A percentile compares a stretch with the other conserved stretches of the same genome.
Conservation (phyloP, 1,140 invertebrate genomes). For the Drosophila pallidifrons region DNA sequence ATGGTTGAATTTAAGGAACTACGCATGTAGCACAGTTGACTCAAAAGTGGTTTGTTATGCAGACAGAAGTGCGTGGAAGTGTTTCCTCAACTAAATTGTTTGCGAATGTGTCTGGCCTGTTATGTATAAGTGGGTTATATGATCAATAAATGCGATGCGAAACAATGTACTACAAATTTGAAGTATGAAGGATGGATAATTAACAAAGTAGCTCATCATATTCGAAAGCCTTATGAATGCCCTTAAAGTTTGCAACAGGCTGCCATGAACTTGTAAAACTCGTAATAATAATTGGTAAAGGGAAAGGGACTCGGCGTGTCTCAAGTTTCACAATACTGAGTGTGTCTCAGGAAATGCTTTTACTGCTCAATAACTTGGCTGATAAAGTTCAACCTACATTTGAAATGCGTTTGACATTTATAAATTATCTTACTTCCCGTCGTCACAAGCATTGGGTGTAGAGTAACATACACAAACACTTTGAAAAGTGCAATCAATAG, state of each 20-base stretch:
- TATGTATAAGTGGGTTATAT: constrained; percentile 18
- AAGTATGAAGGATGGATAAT: constrained; percentile 15
- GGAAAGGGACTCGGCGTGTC: constrained; percentile 3
- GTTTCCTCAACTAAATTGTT: neutral
- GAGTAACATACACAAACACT: neutral
- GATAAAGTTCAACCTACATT: constrained; percentile 32
- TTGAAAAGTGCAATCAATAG: constrained; percentile 3
- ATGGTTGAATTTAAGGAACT: constrained; percentile 30
- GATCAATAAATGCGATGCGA: constrained; percentile 9
- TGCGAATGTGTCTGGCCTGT: constrained; percentile 4
- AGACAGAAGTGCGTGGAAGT: constrained; percentile 20
- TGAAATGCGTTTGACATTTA: constrained; percentile 7
- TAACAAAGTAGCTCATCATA: constrained; percentile 13
- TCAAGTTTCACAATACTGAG: neutral
- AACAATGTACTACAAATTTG: neutral
- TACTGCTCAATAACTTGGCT: constrained; percentile 4
- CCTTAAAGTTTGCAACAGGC: neutral
- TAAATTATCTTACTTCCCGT: constrained; percentile 16
- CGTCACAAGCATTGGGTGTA: constrained; percentile 6
- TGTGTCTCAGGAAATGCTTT: constrained; percentile 4
- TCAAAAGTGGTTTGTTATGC: constrained; percentile 14
- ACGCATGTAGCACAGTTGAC: constrained; percentile 1
- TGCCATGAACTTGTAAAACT: neutral
- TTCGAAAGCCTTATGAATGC: constrained; percentile 4
- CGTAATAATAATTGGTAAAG: constrained; percentile 20